These are phyloP conservation scores for Cinara cedri DNA, from an alignment of 2,888 invertebrate species.

Conservation along the genomic window DNA sequence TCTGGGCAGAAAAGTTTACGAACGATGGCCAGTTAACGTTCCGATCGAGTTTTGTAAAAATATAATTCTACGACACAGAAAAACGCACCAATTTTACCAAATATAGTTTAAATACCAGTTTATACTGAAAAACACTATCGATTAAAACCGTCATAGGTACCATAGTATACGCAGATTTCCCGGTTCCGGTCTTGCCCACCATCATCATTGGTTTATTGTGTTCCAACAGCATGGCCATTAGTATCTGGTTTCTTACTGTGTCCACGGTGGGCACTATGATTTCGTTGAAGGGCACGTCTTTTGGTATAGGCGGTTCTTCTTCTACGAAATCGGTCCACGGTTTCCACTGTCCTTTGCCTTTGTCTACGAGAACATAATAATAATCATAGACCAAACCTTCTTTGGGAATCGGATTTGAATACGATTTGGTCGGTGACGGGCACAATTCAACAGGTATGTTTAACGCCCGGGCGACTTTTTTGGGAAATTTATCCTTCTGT, in stretches of 20 bases:
- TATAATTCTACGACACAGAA: constrained; percentile 69
- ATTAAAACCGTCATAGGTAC: constrained; percentile 62
- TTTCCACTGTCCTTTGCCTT: constrained; percentile 92
- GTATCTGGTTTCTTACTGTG: constrained; percentile 80
- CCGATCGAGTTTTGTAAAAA: constrained; percentile 80
- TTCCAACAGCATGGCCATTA: constrained; percentile 79
- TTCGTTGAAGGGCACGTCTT: constrained; percentile 91
- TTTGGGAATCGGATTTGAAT: constrained; percentile 83
- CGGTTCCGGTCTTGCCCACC: constrained; percentile 94
- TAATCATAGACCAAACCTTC: constrained; percentile 88
- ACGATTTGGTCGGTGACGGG: constrained; percentile 71
- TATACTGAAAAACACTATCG: too few species aligned
- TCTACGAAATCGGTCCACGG: constrained; percentile 86
- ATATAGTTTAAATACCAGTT: too few species aligned
- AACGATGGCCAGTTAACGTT: constrained; percentile 81
- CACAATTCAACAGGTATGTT: constrained; percentile 65
- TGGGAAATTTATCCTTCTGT: constrained; percentile 81
- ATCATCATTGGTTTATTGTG: constrained; percentile 84
- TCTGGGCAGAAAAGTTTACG: constrained; percentile 92
- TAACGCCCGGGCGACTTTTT: constrained; percentile 66
- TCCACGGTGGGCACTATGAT: constrained; percentile 93
- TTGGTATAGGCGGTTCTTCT: constrained; percentile 77
- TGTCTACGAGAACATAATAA: constrained; percentile 82
- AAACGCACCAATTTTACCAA: constrained; percentile 61
- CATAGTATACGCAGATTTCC: constrained; percentile 88